Evolutionary conservation across 92 coral and sea anemone genomes (phyloP).

Genomic region (Parazoanthus darwini): DNA sequence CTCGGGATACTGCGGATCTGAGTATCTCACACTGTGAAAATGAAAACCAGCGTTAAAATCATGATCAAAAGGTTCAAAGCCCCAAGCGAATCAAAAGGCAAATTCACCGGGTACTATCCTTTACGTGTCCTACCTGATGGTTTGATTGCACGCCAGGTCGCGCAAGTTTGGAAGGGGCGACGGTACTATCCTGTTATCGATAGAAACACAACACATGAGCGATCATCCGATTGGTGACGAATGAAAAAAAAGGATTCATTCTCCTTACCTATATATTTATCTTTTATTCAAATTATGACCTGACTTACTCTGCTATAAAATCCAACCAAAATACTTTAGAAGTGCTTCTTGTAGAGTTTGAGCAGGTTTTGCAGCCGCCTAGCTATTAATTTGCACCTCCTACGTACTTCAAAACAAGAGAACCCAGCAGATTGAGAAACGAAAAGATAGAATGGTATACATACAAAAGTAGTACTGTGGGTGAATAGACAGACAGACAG

Average conservation of each 20-base stretch:
- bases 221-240: too few relatives aligned
- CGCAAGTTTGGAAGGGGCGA: slow-evolving; percentile 87
- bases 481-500: too few relatives aligned
- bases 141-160: slow-evolving; percentile 74
- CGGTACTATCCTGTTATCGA: slow-evolving; percentile 56
- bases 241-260: too few relatives aligned
- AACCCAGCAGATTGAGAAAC: not conserved
- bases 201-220: not conserved
- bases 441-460: not conserved
- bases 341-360: too few relatives aligned
- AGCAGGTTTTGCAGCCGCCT: too few relatives aligned
- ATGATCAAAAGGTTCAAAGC: not conserved
- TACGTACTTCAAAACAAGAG: too few relatives aligned
- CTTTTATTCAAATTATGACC: too few relatives aligned
- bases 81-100: not conserved
- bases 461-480: too few relatives aligned
- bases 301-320: too few relatives aligned
- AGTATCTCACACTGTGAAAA: slow-evolving; percentile 65
- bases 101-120: not conserved
- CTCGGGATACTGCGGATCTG: slow-evolving; percentile 68
- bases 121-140: slow-evolving; percentile 65
- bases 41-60: not conserved
- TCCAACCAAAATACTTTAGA: too few relatives aligned
- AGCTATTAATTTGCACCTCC: too few relatives aligned
- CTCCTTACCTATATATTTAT: too few relatives aligned